Conservation (phyloP, 2,113 vertebrate species). For the Myotis lucifugus region DNA sequence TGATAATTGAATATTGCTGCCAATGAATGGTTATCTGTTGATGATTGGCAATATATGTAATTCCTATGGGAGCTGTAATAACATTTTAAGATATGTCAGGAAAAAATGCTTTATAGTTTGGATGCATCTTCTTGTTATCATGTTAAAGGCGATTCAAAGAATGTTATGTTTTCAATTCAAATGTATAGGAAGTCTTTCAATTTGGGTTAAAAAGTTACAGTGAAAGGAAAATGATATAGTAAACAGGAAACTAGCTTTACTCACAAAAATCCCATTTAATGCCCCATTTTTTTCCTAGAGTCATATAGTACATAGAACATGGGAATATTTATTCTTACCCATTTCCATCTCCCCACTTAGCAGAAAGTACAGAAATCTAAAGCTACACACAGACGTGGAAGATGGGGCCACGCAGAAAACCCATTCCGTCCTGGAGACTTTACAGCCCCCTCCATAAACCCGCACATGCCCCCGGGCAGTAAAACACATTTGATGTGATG, state of each 20-base stretch:
- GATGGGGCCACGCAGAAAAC: slow-evolving; percentile 61
- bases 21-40: not conserved
- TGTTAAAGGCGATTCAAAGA: not conserved
- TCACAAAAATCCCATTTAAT: slow-evolving; percentile 43
- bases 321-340: slow-evolving; percentile 50
- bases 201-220: not conserved
- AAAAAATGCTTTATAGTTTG: not conserved
- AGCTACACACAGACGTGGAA: slow-evolving; percentile 38
- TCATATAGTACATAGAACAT: slow-evolving; percentile 57
- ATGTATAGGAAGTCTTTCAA: not conserved
- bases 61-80: not conserved
- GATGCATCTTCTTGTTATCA: slow-evolving; percentile 8
- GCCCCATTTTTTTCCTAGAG: slow-evolving; percentile 71
- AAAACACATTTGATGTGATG: slow-evolving; percentile 75
- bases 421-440: slow-evolving; percentile 66
- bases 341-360: not conserved
- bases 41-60: not conserved
- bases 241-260: slow-evolving; percentile 56
- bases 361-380: slow-evolving; percentile 38
- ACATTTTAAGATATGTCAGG: not conserved
- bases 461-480: slow-evolving; percentile 67
- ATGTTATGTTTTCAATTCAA: not conserved
- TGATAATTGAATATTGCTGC: not conserved
- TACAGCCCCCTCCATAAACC: slow-evolving; percentile 70
- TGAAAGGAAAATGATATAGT: not conserved